phyloP scores from a whole-genome alignment of 2,888 invertebrate genomes.

The Chymomyza amoena region DNA sequence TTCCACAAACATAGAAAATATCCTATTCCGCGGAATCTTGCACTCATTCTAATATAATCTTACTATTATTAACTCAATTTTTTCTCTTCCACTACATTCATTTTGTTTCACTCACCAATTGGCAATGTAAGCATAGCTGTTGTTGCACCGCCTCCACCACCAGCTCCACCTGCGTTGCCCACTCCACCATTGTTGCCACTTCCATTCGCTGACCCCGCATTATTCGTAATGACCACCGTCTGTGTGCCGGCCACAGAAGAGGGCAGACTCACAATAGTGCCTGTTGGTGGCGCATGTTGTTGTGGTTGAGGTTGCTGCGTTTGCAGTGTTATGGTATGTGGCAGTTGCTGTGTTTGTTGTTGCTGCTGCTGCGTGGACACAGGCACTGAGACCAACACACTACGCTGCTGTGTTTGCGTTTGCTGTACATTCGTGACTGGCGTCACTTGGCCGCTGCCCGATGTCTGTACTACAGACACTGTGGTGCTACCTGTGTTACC shows the following conservation, averaged over 20 bases:
- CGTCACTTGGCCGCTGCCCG: constrained; percentile 26
- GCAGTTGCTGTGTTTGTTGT: constrained; percentile 61
- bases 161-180: constrained; percentile 21
- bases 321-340: constrained; percentile 74
- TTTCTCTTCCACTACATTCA: neutral
- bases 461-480: constrained; percentile 31
- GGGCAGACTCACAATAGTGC: constrained; percentile 80
- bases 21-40: neutral
- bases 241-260: constrained; percentile 75
- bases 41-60: neutral
- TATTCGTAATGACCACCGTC: constrained; percentile 78
- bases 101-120: constrained; percentile 79
- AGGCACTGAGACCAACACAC: constrained; percentile 85
- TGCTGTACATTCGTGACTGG: constrained; percentile 45
- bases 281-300: constrained; percentile 66
- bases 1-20: too few relatives aligned
- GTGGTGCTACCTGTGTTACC: constrained; percentile 24
- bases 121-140: constrained; percentile 82
- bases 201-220: constrained; percentile 35
- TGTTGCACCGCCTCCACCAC: constrained; percentile 39
- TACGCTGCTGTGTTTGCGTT: constrained; percentile 78
- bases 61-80: neutral
- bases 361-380: constrained; percentile 78
- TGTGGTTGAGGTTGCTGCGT: constrained; percentile 72
- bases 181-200: constrained; percentile 31